A percentile compares a stretch with the other conserved stretches of the same genome.
Conservation (phyloP, 1,140 invertebrate genomes). For the Zeugodacus cucurbitae region DNA sequence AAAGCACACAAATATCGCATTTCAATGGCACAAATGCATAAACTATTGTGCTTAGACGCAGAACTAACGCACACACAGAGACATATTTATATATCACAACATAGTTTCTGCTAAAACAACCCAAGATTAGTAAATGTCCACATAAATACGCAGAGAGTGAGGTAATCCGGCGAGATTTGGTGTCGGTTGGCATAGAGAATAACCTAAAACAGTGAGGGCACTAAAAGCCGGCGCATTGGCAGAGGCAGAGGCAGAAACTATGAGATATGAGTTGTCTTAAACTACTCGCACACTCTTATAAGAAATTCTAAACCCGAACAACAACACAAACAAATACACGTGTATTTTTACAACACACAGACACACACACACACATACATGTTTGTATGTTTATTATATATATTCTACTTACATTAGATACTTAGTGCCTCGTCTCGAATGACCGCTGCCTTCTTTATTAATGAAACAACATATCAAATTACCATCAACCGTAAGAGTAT, state of each 20-base stretch:
- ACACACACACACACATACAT: background rate
- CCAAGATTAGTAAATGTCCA: background rate
- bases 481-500: slow-evolving; percentile 28
- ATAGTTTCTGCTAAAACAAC: background rate
- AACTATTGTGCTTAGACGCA: background rate
- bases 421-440: slow-evolving; percentile 14
- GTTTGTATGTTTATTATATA: background rate
- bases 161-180: background rate
- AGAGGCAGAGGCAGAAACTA: background rate
- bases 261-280: slow-evolving; percentile 32
- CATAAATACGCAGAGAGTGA: background rate
- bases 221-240: background rate
- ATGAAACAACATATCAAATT: slow-evolving; percentile 38
- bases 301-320: slow-evolving; percentile 1
- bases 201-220: background rate
- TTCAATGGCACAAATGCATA: background rate
- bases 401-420: slow-evolving; percentile 9
- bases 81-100: background rate
- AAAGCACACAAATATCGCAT: slow-evolving; percentile 30
- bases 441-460: slow-evolving; percentile 36
- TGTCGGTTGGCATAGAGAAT: slow-evolving; percentile 26
- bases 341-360: background rate
- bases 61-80: too few relatives aligned
- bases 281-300: background rate
- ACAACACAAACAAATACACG: background rate